Conservation (phyloP, 2,797 vertebrate species). For the Sebastes oblongus region DNA sequence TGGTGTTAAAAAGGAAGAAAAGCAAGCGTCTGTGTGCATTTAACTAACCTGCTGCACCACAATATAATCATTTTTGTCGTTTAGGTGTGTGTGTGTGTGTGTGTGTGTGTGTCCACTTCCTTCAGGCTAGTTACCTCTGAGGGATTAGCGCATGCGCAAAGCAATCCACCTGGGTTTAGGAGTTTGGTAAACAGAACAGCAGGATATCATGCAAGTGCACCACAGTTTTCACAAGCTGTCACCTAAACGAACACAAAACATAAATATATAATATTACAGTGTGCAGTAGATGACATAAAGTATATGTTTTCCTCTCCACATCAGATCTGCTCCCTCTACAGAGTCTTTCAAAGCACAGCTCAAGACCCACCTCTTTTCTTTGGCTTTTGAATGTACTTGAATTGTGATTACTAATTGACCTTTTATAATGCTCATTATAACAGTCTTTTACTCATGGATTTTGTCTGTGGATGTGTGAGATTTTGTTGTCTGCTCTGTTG, state of each 20-base stretch:
- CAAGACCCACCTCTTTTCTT: too few species aligned
- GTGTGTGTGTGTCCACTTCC: neutral
- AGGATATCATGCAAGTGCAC: conserved; percentile 27
- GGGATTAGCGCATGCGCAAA: conserved; percentile 58
- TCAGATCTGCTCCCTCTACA: too few species aligned
- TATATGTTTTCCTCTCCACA: neutral
- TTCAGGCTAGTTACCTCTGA: conserved; percentile 8
- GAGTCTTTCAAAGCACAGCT: too few species aligned
- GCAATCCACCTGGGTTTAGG: neutral
- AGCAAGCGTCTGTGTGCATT: neutral
- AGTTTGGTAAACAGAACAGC: conserved; percentile 54
- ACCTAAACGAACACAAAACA: neutral
- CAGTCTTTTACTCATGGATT: too few species aligned
- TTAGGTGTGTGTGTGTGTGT: neutral
- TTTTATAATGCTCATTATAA: too few species aligned
- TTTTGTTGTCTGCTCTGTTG: too few species aligned
- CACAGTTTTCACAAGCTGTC: neutral
- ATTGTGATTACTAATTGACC: too few species aligned
- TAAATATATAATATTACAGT: neutral
- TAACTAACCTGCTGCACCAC: neutral
- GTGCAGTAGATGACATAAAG: neutral
- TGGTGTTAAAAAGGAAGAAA: neutral
- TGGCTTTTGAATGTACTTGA: too few species aligned
- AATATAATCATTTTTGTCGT: neutral
- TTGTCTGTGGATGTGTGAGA: too few species aligned